Evolutionary conservation across 2,113 vertebrate genomes (phyloP).

Genomic region (Cinclus mexicanus): DNA sequence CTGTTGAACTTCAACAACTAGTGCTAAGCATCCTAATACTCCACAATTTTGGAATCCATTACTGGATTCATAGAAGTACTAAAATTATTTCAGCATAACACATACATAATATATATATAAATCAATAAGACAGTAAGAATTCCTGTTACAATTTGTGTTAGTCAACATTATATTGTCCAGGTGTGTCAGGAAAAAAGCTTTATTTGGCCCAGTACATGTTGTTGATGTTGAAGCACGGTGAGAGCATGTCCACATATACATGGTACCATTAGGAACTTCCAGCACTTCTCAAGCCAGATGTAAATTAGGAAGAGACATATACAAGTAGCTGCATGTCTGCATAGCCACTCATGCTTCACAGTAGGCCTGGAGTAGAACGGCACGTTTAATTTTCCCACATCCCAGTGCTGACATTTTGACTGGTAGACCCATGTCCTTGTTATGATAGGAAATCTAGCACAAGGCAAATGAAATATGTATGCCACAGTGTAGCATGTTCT

Average conservation of each 20-base stretch:
- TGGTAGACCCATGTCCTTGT: neutral
- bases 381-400: neutral
- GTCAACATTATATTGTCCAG: neutral
- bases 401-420: neutral
- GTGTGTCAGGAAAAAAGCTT: accelerated
- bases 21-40: neutral
- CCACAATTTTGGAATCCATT: neutral
- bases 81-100: neutral
- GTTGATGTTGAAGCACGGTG: neutral
- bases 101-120: neutral
- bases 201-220: neutral
- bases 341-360: neutral
- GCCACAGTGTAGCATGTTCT: neutral
- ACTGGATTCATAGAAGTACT: neutral
- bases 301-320: neutral
- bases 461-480: neutral
- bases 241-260: neutral
- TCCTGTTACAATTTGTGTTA: neutral
- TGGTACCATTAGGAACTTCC: neutral
- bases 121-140: neutral
- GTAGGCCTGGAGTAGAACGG: neutral
- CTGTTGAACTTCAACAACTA: neutral
- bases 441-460: neutral
- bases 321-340: neutral
- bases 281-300: neutral